Evolutionary conservation across 2,797 vertebrate species (phyloP).

Genomic region (Anguilla megastoma): DNA sequence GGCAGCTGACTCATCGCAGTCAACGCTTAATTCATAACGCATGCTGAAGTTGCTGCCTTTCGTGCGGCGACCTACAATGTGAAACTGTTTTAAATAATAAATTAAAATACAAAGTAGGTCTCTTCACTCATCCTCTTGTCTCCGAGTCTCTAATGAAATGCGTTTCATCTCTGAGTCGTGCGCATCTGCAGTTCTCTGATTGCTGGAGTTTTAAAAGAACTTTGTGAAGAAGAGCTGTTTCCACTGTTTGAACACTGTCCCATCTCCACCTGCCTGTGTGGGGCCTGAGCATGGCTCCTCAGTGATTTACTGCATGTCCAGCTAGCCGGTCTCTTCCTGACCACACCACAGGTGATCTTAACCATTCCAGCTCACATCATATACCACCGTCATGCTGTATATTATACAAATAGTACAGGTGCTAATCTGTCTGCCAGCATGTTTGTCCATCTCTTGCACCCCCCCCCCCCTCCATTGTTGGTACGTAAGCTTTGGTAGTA

Average conservation of each 20-base stretch:
- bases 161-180: neutral
- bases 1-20: neutral
- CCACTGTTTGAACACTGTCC: neutral
- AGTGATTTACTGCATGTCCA: neutral
- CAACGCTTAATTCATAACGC: neutral
- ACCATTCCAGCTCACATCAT: neutral
- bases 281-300: no score
- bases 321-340: neutral
- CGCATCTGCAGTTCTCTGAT: neutral
- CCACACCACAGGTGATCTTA: neutral
- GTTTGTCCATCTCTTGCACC: neutral
- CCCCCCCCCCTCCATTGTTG: neutral
- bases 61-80: neutral
- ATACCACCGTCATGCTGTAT: neutral
- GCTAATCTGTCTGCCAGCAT: neutral
- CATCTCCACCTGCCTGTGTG: neutral
- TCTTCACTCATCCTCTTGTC: neutral
- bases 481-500: neutral
- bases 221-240: neutral
- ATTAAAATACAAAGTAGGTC: neutral
- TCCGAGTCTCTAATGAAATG: neutral
- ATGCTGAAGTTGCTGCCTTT: constrained; percentile 7
- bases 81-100: neutral
- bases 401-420: no score
- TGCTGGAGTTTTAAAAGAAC: neutral